Conservation (phyloP, 92 coral and sea anemone species). For the Parazoanthus darwini region DNA sequence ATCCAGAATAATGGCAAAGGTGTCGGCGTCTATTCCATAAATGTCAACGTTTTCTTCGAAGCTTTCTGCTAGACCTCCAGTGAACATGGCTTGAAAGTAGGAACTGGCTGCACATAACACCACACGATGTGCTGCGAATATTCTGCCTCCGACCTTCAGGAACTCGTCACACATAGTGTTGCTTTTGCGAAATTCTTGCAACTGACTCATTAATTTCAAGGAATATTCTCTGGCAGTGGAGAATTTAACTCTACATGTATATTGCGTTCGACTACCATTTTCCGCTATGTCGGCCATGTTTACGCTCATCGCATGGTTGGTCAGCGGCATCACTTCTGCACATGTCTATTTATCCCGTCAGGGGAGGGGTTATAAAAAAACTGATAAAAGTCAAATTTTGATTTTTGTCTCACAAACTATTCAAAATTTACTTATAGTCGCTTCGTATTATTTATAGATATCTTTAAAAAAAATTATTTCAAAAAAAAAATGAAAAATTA, state of each 20-base stretch:
- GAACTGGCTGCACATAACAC: constrained; percentile 81
- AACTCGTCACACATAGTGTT: constrained; percentile 81
- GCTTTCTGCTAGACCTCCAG: constrained; percentile 88
- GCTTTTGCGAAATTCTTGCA: constrained; percentile 65
- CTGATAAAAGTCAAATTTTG: too few species aligned
- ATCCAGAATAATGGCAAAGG: constrained; percentile 71
- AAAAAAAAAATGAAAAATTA: too few species aligned
- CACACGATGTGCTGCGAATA: constrained; percentile 72
- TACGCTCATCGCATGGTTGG: not conserved
- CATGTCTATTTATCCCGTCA: too few species aligned
- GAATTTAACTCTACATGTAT: not conserved
- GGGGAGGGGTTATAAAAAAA: too few species aligned
- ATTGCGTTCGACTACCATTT: not conserved
- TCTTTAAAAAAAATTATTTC: too few species aligned
- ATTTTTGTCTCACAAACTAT: too few species aligned
- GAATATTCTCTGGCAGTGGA: constrained; percentile 53
- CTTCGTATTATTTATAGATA: not conserved
- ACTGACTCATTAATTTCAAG: constrained; percentile 52
- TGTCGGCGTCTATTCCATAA: constrained; percentile 70
- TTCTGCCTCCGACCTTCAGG: constrained; percentile 62
- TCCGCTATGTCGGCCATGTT: not conserved
- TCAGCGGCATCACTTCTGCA: too few species aligned
- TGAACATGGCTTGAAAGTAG: constrained; percentile 85
- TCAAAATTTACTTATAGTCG: too few species aligned
- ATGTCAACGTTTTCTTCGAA: constrained; percentile 60